Evolutionary conservation across 2,113 vertebrate species (phyloP).

Genomic region (Zosterops japonicus): DNA sequence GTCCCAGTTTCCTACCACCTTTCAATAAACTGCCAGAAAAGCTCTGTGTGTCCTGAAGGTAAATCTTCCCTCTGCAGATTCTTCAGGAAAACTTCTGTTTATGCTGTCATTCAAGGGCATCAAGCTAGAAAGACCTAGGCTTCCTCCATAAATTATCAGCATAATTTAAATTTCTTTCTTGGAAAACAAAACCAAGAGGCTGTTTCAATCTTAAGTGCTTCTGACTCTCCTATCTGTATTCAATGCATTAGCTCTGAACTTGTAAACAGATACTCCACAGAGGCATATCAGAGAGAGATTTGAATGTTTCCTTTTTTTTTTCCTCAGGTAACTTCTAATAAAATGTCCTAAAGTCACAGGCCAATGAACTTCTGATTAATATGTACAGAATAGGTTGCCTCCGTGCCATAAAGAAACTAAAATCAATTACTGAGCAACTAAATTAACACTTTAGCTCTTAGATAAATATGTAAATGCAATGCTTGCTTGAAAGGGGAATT

Average conservation of each 20-base stretch:
- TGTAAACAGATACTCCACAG: not conserved
- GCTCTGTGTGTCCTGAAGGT: not conserved
- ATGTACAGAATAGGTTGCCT: not conserved
- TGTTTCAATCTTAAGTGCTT: not conserved
- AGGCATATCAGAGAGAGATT: not conserved
- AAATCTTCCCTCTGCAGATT: not conserved
- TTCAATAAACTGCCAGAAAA: not conserved
- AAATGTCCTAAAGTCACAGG: not conserved
- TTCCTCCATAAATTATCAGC: not conserved
- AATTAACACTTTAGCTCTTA: not conserved
- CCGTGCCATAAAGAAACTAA: not conserved
- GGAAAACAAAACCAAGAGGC: not conserved
- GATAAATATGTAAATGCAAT: not conserved
- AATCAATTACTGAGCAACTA: not conserved
- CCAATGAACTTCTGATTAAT: not conserved
- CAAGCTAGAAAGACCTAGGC: not conserved
- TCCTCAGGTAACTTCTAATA: not conserved
- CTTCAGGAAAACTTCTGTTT: not conserved
- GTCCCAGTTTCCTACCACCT: not conserved
- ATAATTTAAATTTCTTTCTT: not conserved
- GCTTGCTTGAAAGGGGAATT: not conserved
- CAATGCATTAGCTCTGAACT: not conserved
- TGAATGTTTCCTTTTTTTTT: not conserved
- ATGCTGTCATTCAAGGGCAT: not conserved
- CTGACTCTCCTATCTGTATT: not conserved